Base-by-base conservation (phyloP, 1,140 invertebrate genomes). In the Cotesia vestalis region DNA sequence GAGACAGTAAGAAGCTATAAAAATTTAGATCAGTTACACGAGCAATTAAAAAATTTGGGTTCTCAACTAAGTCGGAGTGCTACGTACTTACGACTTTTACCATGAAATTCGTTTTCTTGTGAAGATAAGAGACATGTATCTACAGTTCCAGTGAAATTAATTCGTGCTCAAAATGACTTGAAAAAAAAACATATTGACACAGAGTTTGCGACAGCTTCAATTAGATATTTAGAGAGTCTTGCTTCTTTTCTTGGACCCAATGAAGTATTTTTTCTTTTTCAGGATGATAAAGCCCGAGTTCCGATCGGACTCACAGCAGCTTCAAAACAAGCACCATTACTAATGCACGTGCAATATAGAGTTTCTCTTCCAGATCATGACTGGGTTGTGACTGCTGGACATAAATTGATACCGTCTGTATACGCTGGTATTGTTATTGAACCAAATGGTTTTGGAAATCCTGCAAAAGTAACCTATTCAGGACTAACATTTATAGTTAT, bases 401-500 rank as follows among this genome's bases (percentile, higher is more conserved):
- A 84, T 66, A 84, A 85, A 70, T 66, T 85, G 4, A 83, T 80
- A 52, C 80, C 80, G 3, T 74, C 69, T 12, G 80, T 84, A 3
- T 81, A 83, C 77, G 81, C 81, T 57, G 77, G 66, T 59, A 75
- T 78, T 35, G 35, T 60, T 52, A 77, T 82, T 66, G 73, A 76
- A 71, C 75, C 78, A 55, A 80, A 78, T 66, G 78, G 76, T 64
- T 36, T 61, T 5, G 60, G 60, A 1, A 67, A 64, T 81, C 77
- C 6, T 35, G 73, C 80, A 79, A 78, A 74, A 72, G 73, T 81
- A 63, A 69, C 76, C 4, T 84, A 86, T 68, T 77, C 72, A 34
- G 85, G 85, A n/a, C 84, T 84, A 71, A 86, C 84, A 64, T 86
- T 81, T 73, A 75, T 86, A 34, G 79, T 84, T 55, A 81, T 86